A percentile compares a stretch with the other conserved stretches of the same genome.
phyloP scores from a whole-genome alignment of 2,888 invertebrate genomes.

The Mythimna impura region DNA sequence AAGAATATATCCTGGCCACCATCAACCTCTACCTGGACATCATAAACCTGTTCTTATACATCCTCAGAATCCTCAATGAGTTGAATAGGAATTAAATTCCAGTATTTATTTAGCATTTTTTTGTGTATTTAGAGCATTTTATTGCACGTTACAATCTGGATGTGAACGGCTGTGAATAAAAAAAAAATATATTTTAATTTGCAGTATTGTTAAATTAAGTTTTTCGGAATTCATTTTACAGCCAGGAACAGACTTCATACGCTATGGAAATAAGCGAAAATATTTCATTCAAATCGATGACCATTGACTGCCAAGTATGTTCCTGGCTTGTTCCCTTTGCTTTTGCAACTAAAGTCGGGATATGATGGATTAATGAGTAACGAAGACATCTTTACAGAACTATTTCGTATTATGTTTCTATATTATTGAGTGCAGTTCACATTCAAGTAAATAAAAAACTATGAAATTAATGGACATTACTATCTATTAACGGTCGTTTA shows the following conservation, averaged over 20 bases:
- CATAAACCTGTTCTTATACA: slow-evolving; percentile 95
- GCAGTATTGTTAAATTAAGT: slow-evolving; percentile 38
- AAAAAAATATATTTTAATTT: slow-evolving; percentile 48
- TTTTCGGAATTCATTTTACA: slow-evolving; percentile 6
- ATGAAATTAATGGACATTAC: slow-evolving; percentile 12
- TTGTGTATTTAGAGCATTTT: slow-evolving; percentile 60
- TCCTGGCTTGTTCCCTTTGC: neutral
- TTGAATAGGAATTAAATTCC: slow-evolving; percentile 86
- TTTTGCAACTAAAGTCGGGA: slow-evolving; percentile 16
- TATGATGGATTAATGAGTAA: neutral
- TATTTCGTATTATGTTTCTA: slow-evolving; percentile 24
- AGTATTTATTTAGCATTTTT: slow-evolving; percentile 37
- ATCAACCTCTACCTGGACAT: slow-evolving; percentile 97
- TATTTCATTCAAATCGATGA: neutral
- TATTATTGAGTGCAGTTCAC: slow-evolving; percentile 1
- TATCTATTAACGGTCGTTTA: neutral
- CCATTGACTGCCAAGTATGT: neutral
- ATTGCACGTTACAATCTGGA: slow-evolving; percentile 56
- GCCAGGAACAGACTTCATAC: neutral
- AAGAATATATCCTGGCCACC: slow-evolving; percentile 96
- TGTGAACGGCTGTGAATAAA: slow-evolving; percentile 60
- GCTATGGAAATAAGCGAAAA: neutral
- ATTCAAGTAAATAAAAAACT: neutral
- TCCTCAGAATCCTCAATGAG: slow-evolving; percentile 93
- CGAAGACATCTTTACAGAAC: slow-evolving; percentile 36